These are phyloP conservation scores for Notamacropus eugenii DNA, from an alignment of 2,797 vertebrate species.

Conservation along the genomic window DNA sequence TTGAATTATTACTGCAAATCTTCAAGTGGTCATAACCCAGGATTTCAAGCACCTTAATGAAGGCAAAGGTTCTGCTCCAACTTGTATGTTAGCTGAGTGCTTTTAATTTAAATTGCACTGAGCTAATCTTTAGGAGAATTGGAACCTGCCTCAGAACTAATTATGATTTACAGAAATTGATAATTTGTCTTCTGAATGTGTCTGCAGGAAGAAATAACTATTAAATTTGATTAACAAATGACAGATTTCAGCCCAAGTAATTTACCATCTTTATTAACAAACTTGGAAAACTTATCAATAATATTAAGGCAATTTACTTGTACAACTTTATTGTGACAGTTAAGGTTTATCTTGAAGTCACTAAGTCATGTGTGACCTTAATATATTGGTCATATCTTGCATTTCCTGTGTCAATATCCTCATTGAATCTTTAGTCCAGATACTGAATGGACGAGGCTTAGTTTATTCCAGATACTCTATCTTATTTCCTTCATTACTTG, in stretches of 20 bases:
- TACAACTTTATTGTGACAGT: constrained; percentile 46
- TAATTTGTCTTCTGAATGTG: constrained; percentile 77
- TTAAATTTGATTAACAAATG: constrained; percentile 83
- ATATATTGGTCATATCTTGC: neutral
- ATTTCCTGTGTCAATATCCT: constrained; percentile 26
- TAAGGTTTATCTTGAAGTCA: constrained; percentile 31
- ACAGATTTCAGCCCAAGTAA: constrained; percentile 80
- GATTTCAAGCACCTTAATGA: constrained; percentile 30
- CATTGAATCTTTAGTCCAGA: neutral
- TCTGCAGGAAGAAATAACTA: constrained; percentile 80
- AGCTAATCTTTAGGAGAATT: constrained; percentile 69
- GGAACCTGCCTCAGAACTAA: constrained; percentile 75
- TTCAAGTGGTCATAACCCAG: constrained; percentile 44
- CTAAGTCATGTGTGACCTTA: neutral
- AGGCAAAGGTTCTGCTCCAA: neutral
- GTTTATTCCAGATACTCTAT: neutral
- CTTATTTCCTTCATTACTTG: constrained; percentile 71
- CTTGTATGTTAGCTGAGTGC: constrained; percentile 49
- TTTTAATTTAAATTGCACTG: constrained; percentile 66
- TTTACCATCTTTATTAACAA: constrained; percentile 81
- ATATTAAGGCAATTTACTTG: constrained; percentile 51
- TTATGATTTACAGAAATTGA: constrained; percentile 75
- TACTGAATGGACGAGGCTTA: neutral
- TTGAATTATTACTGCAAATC: neutral
- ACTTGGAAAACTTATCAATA: constrained; percentile 78